These are phyloP conservation scores for Sebastes itinus DNA, from an alignment of 2,797 vertebrate species.

Conservation along the genomic window DNA sequence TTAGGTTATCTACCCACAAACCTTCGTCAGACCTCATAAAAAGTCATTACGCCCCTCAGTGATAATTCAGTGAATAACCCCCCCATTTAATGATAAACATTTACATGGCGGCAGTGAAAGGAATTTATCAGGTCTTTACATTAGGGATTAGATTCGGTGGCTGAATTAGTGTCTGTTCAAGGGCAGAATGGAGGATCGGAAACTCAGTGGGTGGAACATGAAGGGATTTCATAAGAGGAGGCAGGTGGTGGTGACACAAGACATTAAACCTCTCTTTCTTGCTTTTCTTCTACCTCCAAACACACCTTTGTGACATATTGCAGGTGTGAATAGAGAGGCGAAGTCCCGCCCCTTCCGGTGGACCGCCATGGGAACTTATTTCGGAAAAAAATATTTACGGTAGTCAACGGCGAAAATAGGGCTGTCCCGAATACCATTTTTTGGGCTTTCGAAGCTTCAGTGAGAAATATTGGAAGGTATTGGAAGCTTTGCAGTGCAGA, in stretches of 20 bases:
- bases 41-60: conserved; percentile 66
- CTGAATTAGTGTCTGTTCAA: conserved; percentile 71
- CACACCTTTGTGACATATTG: conserved; percentile 42
- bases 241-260: conserved; percentile 80
- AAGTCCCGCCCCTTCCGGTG: too few relatives aligned
- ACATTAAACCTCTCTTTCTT: conserved; percentile 66
- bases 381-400: too few relatives aligned
- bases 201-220: conserved; percentile 75
- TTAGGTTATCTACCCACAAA: conserved; percentile 69
- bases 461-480: too few relatives aligned
- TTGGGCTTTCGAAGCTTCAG: too few relatives aligned
- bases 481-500: too few relatives aligned
- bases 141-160: conserved; percentile 68
- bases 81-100: conserved; percentile 73
- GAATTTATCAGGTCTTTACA: conserved; percentile 66
- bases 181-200: conserved; percentile 69
- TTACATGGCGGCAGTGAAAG: conserved; percentile 66
- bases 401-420: too few relatives aligned
- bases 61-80: conserved; percentile 63
- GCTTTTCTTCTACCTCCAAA: conserved; percentile 22
- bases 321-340: conserved; percentile 26
- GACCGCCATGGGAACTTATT: too few relatives aligned
- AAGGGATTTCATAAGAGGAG: conserved; percentile 77
- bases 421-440: too few relatives aligned
- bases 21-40: conserved; percentile 69